Evolutionary conservation across 2,888 invertebrate genomes (phyloP).

Genomic region (Pyrrhopygopsis socrates): DNA sequence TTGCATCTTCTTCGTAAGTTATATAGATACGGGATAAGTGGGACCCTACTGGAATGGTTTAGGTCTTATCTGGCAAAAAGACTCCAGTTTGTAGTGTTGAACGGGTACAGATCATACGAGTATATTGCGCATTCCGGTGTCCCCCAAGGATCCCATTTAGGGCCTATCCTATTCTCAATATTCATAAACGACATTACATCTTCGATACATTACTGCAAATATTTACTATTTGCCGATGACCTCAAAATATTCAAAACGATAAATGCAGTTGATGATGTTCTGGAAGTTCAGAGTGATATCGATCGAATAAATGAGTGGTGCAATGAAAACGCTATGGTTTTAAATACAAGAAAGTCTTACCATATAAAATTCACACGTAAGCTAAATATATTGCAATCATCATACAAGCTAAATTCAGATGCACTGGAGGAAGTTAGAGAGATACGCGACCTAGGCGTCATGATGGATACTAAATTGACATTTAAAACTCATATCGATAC

Average conservation of each 20-base stretch:
- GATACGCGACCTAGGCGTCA: constrained; percentile 56
- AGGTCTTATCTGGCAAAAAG: constrained; percentile 46
- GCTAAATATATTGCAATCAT: neutral
- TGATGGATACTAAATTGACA: constrained; percentile 38
- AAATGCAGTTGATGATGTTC: neutral
- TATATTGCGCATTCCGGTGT: constrained; percentile 56
- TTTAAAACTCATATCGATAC: constrained; percentile 52
- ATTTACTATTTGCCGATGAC: constrained; percentile 71
- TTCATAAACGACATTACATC: constrained; percentile 58
- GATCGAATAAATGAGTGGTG: constrained; percentile 55
- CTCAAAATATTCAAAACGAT: constrained; percentile 59
- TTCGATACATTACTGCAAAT: constrained; percentile 28
- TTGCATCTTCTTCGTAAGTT: neutral
- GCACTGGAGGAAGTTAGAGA: constrained; percentile 19
- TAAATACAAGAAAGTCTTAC: constrained; percentile 52
- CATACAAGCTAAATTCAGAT: constrained; percentile 13
- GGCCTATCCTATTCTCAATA: constrained; percentile 53
- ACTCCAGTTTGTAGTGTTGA: constrained; percentile 40
- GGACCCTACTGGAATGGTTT: constrained; percentile 53
- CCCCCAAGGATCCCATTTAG: constrained; percentile 61
- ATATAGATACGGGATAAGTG: constrained; percentile 15
- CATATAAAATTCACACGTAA: constrained; percentile 56
- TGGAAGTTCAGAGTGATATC: constrained; percentile 51
- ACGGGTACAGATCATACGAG: constrained; percentile 40
- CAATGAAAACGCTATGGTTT: constrained; percentile 41